Conservation (phyloP, 2,888 invertebrate genomes). For the Perizoma flavofasciatum region DNA sequence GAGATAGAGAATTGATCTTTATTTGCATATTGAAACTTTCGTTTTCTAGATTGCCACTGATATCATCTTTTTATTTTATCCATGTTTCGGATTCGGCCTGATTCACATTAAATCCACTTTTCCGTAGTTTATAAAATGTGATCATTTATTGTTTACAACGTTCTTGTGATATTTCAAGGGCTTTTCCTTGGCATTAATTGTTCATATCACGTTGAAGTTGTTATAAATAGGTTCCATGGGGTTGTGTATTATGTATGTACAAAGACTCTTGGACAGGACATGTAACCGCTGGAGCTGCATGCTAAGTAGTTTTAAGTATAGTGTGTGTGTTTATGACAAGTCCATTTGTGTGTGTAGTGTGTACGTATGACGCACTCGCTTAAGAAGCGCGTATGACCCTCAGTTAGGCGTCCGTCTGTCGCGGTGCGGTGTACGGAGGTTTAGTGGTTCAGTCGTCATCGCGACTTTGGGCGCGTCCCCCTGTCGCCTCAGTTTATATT, state of each 20-base stretch:
- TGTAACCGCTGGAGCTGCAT: conserved; percentile 59
- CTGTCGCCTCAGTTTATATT: conserved; percentile 74
- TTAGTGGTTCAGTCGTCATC: conserved; percentile 62
- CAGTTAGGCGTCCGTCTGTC: conserved; percentile 62
- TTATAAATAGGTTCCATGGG: conserved; percentile 20
- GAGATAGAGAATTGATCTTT: conserved; percentile 37
- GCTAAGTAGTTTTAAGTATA: conserved; percentile 64
- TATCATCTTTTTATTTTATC: conserved; percentile 28
- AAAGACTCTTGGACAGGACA: conserved; percentile 47
- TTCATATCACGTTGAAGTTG: conserved; percentile 5
- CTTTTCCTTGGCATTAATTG: conserved; percentile 17
- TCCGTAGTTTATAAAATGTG: conserved; percentile 10
- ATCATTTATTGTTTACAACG: conserved; percentile 4
- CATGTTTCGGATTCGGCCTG: conserved; percentile 37
- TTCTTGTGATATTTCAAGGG: conserved; percentile 5
- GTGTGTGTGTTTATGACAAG: conserved; percentile 62
- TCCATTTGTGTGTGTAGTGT: conserved; percentile 29
- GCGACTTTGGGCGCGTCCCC: conserved; percentile 76
- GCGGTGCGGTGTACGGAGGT: conserved; percentile 52
- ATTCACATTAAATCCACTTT: conserved; percentile 27
- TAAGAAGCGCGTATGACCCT: conserved; percentile 58
- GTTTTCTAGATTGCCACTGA: conserved; percentile 34
- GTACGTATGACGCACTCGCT: conserved; percentile 69
- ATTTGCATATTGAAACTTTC: conserved; percentile 44
- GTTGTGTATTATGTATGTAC: conserved; percentile 12